phyloP scores from a whole-genome alignment of 1,140 invertebrate species.

The Leptoteleia sp. region DNA sequence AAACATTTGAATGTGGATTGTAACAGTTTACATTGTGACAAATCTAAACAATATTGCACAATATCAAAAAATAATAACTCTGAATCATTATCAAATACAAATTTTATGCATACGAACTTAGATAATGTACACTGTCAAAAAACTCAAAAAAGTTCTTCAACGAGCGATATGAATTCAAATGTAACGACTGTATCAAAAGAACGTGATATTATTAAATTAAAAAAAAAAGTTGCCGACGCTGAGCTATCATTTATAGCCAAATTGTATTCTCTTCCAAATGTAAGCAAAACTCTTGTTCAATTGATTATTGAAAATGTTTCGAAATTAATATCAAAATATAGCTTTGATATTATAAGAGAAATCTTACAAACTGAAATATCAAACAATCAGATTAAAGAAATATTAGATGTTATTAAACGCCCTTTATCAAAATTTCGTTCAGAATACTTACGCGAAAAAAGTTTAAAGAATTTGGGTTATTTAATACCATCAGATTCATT shows the following conservation, averaged over 20 bases:
- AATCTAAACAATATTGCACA: too few species aligned
- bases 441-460: slow-evolving; percentile 30
- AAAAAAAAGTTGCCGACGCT: slow-evolving; percentile 1
- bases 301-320: slow-evolving; percentile 20
- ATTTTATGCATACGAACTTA: not conserved
- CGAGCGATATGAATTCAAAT: not conserved
- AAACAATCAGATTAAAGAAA: not conserved
- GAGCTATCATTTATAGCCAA: slow-evolving; percentile 24
- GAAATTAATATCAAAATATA: slow-evolving; percentile 14
- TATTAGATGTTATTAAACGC: slow-evolving; percentile 1
- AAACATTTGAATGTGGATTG: too few species aligned
- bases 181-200: not conserved
- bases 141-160: too few species aligned
- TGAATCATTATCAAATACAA: not conserved
- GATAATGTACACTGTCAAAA: not conserved
- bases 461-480: slow-evolving; percentile 12
- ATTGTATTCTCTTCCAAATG: slow-evolving; percentile 28
- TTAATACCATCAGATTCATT: not conserved
- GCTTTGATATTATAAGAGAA: slow-evolving; percentile 3
- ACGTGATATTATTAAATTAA: slow-evolving; percentile 4
- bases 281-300: slow-evolving; percentile 21
- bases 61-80: too few species aligned
- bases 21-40: too few species aligned
- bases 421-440: slow-evolving; percentile 8
- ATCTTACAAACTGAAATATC: not conserved